Evolutionary conservation across 2,797 vertebrate genomes (phyloP), one percentile per base, ranked within the genome.

Genomic region (Argentina silus): DNA sequence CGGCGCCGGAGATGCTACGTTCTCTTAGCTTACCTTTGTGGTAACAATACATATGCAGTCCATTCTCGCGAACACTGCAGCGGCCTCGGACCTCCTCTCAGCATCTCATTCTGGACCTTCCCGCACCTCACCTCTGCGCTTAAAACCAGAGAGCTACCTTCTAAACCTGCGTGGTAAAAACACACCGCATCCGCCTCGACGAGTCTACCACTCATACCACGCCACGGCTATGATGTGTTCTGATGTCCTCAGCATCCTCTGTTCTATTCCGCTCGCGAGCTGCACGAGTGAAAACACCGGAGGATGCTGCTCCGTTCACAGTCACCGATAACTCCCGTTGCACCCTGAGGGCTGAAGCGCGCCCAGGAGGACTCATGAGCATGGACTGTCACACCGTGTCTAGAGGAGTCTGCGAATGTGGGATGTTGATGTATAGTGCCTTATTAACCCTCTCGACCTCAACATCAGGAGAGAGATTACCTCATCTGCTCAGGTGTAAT

Each of bases 21-120:
- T 23, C 17, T 23, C 19, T 6, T 48, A 53, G 77, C 93, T 93
- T 89, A 92, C 93, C 93, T 93, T 93, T 60, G 92, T 92, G 75
- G 88, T 92, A 77, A 93, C 90, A 83, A 93, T 93, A 76, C 93
- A 93, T 74, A 93, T 91, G 83, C 93, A 93, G 70, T 93, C 92
- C 93, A 93, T 93, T 76, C 77, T 91, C 78, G 72, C 45, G 17
- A 14, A 73, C 77, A 59, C 45, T 71, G 64, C 74, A 85, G 85
- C 56, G 74, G 70, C 74, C 56, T 74, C 74, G 67, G 63, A 14
- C 72, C 61, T 59, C 72, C 56, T 59, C 87, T 85, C 80, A 91
- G 53, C 73, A 47, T 62, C 5, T n/a, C 60, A 43, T 62, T 53
- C 11, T 70, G 73, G 78, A 74, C 83, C 82, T 83, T 63, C 76